Evolutionary conservation across 2,888 invertebrate genomes (phyloP), one percentile per base, ranked within the genome.

Genomic region (Nomada lathburiana): DNA sequence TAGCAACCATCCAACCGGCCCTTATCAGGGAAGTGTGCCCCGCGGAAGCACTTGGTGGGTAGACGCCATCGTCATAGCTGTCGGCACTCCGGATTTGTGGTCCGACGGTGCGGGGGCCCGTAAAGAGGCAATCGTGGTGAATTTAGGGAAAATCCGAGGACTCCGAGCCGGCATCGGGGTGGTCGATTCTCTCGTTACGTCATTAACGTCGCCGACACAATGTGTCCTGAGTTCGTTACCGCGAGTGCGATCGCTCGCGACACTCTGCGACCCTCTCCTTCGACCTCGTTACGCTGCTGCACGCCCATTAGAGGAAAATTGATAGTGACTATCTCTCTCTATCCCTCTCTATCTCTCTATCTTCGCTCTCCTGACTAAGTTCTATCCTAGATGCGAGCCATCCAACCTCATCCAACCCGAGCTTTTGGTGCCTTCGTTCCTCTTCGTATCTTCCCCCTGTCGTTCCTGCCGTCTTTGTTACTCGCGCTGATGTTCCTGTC

Each of bases 301-400:
- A 87, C 89, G 89, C 89, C 89, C 89, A 91, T 92, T 92, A 91
- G 89, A 89, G 88, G 90, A 90, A 91, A 92, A 92, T 92, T 92
- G 91, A 91, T 91, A 90, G 92, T 77, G 90, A 89, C 90, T 90
- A 85, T 86, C 81, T 85, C 75, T 69, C 80, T 80, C 71, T 52
- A 13, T 18, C 74, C 29, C 53, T 47, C 42, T 57, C 90, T 89
- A 84, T 86, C 81, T 85, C 75, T 69, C 80, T 80, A 68, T 53
- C 67, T 29, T 26, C 29, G 20, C 53, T 69, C 63, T 44, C 44
- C 29, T 52, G 13, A 10, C 50, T 36, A 60, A 60, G 50, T 52
- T 60, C 50, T 50, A 29, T 44, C 44, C 20, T 13, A 26, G 11
- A 2, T 36, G 36, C 36, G 36, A 9, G 44, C 13, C 18, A n/a